phyloP scores from a whole-genome alignment of 2,113 vertebrate species.

The Candoia aspera region DNA sequence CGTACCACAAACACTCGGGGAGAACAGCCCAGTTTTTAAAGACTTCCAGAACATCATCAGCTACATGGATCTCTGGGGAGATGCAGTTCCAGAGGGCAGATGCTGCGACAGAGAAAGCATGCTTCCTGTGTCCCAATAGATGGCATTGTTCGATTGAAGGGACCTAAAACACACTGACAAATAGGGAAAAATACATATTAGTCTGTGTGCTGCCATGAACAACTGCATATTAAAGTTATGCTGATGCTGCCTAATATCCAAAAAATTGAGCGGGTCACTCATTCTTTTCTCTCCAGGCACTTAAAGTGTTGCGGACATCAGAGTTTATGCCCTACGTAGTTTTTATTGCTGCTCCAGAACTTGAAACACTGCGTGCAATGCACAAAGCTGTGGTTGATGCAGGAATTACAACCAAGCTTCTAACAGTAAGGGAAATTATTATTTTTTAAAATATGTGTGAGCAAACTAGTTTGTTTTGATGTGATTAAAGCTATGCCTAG shows the following conservation, averaged over 20 bases:
- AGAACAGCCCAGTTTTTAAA: background rate
- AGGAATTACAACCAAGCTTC: conserved; percentile 94
- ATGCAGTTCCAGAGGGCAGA: background rate
- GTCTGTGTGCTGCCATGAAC: background rate
- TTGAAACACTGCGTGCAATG: conserved; percentile 93
- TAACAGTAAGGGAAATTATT: conserved; percentile 82
- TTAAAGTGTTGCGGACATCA: conserved; percentile 93
- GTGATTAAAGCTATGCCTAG: background rate
- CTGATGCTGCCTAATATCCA: background rate
- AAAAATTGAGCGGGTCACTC: background rate
- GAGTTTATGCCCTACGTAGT: conserved; percentile 99
- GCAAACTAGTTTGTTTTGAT: background rate
- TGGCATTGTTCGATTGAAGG: background rate
- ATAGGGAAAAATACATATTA: background rate
- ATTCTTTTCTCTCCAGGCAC: conserved; percentile 77
- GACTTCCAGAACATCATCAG: background rate
- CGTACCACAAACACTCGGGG: background rate
- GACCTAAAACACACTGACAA: background rate
- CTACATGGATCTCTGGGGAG: background rate
- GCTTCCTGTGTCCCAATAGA: background rate
- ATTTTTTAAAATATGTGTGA: background rate
- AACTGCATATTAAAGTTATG: background rate
- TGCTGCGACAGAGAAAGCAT: background rate
- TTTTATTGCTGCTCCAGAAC: conserved; percentile 94
- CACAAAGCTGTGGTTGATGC: conserved; percentile 97